Percentiles rank a stretch among this genome's conserved stretches.
Conservation (phyloP, 2,888 invertebrate species). For the Zaprionus obscuricornis region DNA sequence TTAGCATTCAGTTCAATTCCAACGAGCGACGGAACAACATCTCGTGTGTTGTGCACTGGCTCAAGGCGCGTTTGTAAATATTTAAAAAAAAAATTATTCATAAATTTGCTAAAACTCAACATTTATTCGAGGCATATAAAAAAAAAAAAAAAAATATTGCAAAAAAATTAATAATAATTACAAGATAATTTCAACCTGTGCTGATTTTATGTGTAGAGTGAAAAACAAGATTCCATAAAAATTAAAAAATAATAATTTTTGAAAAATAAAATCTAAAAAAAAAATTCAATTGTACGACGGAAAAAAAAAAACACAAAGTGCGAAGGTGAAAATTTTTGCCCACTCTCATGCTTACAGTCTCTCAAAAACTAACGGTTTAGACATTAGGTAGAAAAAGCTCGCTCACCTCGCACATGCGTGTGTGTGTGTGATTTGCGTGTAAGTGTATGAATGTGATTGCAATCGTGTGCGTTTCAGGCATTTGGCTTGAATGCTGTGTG, state of each 20-base stretch:
- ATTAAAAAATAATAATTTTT: constrained; percentile 9
- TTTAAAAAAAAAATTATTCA: constrained; percentile 68
- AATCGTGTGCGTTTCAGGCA: constrained; percentile 25
- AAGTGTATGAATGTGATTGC: constrained; percentile 18
- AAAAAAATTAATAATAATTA: constrained; percentile 8
- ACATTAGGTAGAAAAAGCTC: constrained; percentile 69
- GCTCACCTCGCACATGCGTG: constrained; percentile 64
- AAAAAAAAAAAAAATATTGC: constrained; percentile 15
- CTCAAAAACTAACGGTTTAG: constrained; percentile 67
- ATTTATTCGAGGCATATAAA: constrained; percentile 22
- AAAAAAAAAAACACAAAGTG: constrained; percentile 55
- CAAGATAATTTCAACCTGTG: constrained; percentile 10
- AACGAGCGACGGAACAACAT: constrained; percentile 72
- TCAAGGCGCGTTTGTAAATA: constrained; percentile 72
- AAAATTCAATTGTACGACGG: constrained; percentile 28
- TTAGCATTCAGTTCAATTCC: constrained; percentile 75
- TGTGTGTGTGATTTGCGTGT: constrained; percentile 34
- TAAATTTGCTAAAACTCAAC: constrained; percentile 56
- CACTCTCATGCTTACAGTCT: constrained; percentile 45
- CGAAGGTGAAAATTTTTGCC: constrained; percentile 70
- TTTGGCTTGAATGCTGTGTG: constrained; percentile 37
- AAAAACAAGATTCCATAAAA: constrained; percentile 7
- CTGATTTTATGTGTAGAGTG: constrained; percentile 42
- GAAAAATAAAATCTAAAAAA: constrained; percentile 38
- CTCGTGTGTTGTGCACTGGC: constrained; percentile 59